Percentiles rank a stretch among this genome's conserved stretches.
Evolutionary conservation across 2,113 vertebrate species (phyloP).

Genomic region (Macrotus californicus): DNA sequence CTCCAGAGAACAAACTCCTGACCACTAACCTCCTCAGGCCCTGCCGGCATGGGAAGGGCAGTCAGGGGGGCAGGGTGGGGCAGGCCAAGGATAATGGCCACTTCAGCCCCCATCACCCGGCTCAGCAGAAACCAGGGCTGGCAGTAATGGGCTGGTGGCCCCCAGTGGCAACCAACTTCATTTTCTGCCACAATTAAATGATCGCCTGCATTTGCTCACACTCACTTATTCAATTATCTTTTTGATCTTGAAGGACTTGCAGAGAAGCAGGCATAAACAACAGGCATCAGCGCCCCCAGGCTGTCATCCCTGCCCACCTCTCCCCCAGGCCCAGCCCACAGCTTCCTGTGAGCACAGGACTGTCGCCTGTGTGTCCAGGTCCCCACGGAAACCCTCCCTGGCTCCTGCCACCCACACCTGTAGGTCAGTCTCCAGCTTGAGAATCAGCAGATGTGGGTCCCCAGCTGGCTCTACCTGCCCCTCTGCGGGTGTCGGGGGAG

Average conservation of each 20-base stretch:
- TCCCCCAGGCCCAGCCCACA: not conserved
- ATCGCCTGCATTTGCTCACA: constrained; percentile 6
- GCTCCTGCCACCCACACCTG: not conserved
- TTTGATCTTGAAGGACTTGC: constrained; percentile 41
- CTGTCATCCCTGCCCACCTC: not conserved
- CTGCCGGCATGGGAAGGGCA: rapidly evolving
- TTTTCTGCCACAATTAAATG: constrained; percentile 72
- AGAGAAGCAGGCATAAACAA: constrained; percentile 56
- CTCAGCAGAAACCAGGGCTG: constrained; percentile 54
- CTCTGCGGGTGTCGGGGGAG: not conserved
- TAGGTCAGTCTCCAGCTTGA: not conserved
- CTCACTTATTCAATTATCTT: constrained; percentile 69
- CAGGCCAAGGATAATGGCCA: not conserved
- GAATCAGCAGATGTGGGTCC: not conserved
- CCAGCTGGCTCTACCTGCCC: not conserved
- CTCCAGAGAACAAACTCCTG: not conserved
- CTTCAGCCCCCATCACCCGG: not conserved
- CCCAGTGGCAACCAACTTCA: constrained; percentile 64
- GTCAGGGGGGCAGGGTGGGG: not conserved
- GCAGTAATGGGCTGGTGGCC: constrained; percentile 39
- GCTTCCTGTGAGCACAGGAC: rapidly evolving
- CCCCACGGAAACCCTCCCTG: not conserved
- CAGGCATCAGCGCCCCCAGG: not conserved
- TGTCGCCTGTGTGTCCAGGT: rapidly evolving
- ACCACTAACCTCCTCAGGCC: not conserved